Evolutionary conservation across 2,888 invertebrate genomes (phyloP).

Genomic region (Noctua janthina): DNA sequence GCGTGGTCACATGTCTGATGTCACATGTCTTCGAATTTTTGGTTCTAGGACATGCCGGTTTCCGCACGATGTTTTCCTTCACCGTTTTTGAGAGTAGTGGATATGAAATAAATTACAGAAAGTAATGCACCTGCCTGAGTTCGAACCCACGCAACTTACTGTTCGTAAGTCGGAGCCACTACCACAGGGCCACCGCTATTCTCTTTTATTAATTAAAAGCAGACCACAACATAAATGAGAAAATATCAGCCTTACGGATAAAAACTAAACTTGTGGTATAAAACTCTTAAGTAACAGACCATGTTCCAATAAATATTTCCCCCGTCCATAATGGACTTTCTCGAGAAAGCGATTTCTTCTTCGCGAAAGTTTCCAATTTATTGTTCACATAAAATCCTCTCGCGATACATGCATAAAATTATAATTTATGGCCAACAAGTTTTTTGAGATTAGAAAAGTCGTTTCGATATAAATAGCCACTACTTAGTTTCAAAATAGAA

Average conservation of each 20-base stretch:
- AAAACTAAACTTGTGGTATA: constrained; percentile 19
- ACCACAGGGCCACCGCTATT: too few relatives aligned
- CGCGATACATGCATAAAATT: constrained; percentile 43
- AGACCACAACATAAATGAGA: neutral
- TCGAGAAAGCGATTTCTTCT: constrained; percentile 55
- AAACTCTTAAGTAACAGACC: constrained; percentile 11
- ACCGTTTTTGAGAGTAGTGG: too few relatives aligned
- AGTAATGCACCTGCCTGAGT: too few relatives aligned
- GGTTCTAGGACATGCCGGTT: too few relatives aligned
- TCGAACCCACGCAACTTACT: too few relatives aligned
- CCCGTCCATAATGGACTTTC: constrained; percentile 3
- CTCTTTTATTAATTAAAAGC: too few relatives aligned
- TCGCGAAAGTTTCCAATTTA: constrained; percentile 57
- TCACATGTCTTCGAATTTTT: too few relatives aligned
- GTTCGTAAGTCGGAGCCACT: too few relatives aligned
- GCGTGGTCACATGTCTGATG: too few relatives aligned
- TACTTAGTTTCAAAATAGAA: neutral
- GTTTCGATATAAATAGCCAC: neutral
- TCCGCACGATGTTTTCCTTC: too few relatives aligned
- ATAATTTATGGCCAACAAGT: constrained; percentile 6
- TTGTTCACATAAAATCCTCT: constrained; percentile 42
- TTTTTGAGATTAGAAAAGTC: constrained; percentile 27
- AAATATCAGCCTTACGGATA: neutral
- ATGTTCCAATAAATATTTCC: constrained; percentile 5
- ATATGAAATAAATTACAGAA: too few relatives aligned